Evolutionary conservation across 1,140 invertebrate genomes (phyloP), one percentile per base, ranked within the genome.

Genomic region (Philaenus spumarius): DNA sequence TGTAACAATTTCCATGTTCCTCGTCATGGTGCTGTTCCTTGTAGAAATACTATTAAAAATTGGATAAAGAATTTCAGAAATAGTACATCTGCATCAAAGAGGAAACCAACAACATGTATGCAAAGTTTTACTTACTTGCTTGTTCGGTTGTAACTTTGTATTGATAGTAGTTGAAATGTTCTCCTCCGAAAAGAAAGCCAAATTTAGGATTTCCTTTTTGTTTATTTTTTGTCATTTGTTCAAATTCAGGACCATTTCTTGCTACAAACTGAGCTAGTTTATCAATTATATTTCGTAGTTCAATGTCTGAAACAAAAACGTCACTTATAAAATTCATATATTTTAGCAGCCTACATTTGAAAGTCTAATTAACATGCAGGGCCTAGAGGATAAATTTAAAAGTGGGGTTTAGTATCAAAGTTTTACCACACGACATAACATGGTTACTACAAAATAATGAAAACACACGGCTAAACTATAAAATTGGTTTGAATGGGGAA

Each of bases 211-310:
- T 98, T 68, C 94, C 91, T 73, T 93, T 89, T 74, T 98, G 95
- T 76, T 98, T 97, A 68, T 91, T 92, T 79, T 97, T 97, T 45
- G 95, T 97, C 85, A 97, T 97, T 71, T 91, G 84, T 78, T 98
- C 96, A 77, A 98, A 98, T 72, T 97, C 95, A 1, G 93, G 93
- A 17, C 96, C 96, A 89, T 98, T 98, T 71, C 95, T 80, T 60
- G 95, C 95, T 54, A 99, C 96, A 83, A 98, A 98, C 72, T 96
- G 90, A 1, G 96, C 96, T 65, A 98, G 77, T 80, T 97, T 97
- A 77, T 98, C 95, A 68, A 99, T 98, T 68, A 98, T 97, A 77
- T 96, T 97, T 64, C 87, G 82, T 64, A 94, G 78, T 69, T 97
- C 93, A 67, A 84, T 86, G 81, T 96, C 93, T 95, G 70, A 30